Evolutionary conservation across 2,797 vertebrate genomes (phyloP).

Genomic region (Podarcis siculus): DNA sequence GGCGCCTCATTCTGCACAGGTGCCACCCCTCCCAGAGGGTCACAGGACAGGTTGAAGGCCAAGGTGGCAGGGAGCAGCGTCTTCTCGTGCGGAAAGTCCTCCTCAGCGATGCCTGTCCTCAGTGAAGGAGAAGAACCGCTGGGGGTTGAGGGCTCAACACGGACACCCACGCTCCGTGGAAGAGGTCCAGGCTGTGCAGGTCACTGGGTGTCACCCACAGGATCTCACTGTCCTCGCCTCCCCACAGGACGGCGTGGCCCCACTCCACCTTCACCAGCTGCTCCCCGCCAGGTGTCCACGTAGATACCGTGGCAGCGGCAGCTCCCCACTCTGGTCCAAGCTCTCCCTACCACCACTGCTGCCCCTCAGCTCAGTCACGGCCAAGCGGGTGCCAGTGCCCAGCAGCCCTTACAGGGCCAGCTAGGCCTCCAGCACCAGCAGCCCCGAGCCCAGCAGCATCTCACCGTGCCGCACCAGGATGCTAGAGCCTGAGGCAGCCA

Average conservation of each 20-base stretch:
- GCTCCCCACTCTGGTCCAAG: neutral
- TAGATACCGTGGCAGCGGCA: constrained; percentile 53
- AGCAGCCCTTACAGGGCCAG: constrained; percentile 73
- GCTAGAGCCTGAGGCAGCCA: constrained; percentile 33
- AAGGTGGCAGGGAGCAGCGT: constrained; percentile 78
- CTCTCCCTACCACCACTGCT: neutral
- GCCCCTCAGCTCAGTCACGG: constrained; percentile 57
- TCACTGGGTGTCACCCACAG: constrained; percentile 80
- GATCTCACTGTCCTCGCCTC: constrained; percentile 63
- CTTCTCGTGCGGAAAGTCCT: neutral
- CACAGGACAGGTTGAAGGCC: constrained; percentile 90
- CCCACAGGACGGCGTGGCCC: constrained; percentile 40
- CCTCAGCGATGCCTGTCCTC: constrained; percentile 68
- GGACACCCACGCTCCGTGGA: constrained; percentile 87
- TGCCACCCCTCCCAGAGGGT: constrained; percentile 61
- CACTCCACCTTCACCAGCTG: constrained; percentile 73
- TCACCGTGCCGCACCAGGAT: constrained; percentile 73
- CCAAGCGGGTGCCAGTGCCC: constrained; percentile 66
- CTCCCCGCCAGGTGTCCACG: constrained; percentile 76
- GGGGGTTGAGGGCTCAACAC: constrained; percentile 48
- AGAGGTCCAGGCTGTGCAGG: constrained; percentile 85
- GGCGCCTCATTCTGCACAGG: accelerated
- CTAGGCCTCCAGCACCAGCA: constrained; percentile 71
- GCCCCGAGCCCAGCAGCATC: constrained; percentile 51
- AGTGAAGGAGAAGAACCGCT: neutral